A percentile compares a stretch with the other conserved stretches of the same genome.
Conservation (phyloP, 2,797 vertebrate genomes). For the Sternotherus odoratus region DNA sequence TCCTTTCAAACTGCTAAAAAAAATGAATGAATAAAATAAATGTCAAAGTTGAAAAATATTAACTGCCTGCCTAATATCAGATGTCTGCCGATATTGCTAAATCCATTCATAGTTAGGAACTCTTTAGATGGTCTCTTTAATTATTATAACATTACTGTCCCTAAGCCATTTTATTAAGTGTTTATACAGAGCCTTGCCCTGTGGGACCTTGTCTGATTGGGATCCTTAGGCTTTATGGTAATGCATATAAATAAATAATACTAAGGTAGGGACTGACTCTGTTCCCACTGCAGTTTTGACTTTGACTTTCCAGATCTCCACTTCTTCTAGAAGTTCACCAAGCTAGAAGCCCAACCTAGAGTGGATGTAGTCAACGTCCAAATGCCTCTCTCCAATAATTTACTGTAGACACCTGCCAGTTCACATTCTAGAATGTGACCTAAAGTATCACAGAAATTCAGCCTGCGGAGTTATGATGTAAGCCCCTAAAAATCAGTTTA, state of each 20-base stretch:
- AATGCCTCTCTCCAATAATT: background rate
- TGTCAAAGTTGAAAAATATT: background rate
- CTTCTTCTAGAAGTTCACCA: background rate
- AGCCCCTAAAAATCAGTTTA: background rate
- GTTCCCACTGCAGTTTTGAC: background rate
- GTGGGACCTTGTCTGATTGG: background rate
- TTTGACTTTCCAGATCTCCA: background rate
- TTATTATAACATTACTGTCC: background rate
- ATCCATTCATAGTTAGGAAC: background rate
- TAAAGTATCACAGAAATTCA: background rate
- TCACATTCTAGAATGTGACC: background rate
- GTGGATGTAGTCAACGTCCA: background rate
- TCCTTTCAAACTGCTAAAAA: conserved; percentile 69
- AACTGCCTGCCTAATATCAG: fast-evolving
- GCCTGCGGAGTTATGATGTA: background rate
- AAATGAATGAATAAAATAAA: conserved; percentile 42
- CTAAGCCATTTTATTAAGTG: background rate
- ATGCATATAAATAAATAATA: background rate
- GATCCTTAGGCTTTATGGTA: background rate
- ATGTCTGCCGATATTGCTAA: background rate
- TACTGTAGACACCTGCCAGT: background rate
- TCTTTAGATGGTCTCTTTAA: background rate
- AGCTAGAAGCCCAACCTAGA: background rate
- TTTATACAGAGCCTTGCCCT: background rate
- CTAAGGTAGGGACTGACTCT: background rate